Evolutionary conservation across 2,888 invertebrate species (phyloP), one percentile per base, ranked within the genome.

Genomic region (Habrosyne pyritoides): DNA sequence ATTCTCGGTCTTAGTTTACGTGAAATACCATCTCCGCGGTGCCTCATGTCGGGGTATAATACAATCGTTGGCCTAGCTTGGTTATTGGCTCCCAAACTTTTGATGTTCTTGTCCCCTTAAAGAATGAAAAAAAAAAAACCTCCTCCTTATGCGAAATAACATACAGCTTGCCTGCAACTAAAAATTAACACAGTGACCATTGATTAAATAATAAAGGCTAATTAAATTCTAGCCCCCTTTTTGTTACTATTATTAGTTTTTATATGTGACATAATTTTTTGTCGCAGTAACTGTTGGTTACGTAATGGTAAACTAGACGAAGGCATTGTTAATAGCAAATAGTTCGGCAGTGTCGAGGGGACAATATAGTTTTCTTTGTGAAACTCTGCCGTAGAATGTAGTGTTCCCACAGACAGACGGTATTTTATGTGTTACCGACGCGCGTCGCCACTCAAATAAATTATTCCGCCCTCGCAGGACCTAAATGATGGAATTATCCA

Each of bases 391-490:
- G 8, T 42, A 8, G 18, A 42, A 18, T 42, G 42, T 42, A 42
- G 42, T 42, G 42, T 42, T 42, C 18, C 18, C 42, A 18, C 18
- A 42, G 42, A 42, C 18, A 8, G 42, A 42, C 18, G 42, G 42
- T 42, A 18, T 42, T 42, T 42, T 42, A 18, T 42, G 42, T 42
- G 18, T 42, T 42, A 42, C 42, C 14, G 42, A 1, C 8, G 14
- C 14, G 14, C 42, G 42, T 42, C 42, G 42, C 42, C 42, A 18
- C 42, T 42, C 42, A 8, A 8, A 42, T 42, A 42, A 42, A 42
- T 42, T 42, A 42, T 42, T 42, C 42, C 42, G 42, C 42, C 42
- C 42, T 42, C 42, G 42, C 42, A 42, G 42, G 42, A 42, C 42
- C 18, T 42, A 42, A 42, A 42, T 42, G 42, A 42, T 42, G 42